Evolutionary conservation across 2,113 vertebrate genomes (phyloP).

Genomic region (Rissa tridactyla): DNA sequence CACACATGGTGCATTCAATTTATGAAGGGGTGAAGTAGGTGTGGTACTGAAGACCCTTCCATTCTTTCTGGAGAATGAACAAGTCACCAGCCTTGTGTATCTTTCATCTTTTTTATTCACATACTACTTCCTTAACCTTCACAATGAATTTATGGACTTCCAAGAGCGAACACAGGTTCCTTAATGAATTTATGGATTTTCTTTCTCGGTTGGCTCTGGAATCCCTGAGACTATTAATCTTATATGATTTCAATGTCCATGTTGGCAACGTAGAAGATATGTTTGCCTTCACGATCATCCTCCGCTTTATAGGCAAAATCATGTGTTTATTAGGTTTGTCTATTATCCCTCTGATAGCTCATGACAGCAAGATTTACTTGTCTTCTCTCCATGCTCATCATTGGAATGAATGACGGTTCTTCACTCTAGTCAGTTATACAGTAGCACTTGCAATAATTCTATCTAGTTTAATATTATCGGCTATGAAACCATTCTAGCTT

Average conservation of each 20-base stretch:
- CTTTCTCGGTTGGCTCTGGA: constrained; percentile 17
- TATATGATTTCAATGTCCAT: constrained; percentile 28
- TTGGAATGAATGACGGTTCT: not conserved
- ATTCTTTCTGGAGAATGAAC: not conserved
- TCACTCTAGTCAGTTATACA: not conserved
- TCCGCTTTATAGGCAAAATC: not conserved
- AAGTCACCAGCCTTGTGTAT: not conserved
- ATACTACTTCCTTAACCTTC: not conserved
- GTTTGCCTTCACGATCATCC: not conserved
- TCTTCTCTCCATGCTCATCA: not conserved
- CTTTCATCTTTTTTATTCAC: not conserved
- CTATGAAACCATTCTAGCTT: not conserved
- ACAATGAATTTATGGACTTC: constrained; percentile 36
- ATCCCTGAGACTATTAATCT: constrained; percentile 40
- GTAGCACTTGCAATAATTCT: not conserved
- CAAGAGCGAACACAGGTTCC: constrained; percentile 8
- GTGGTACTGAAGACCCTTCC: not conserved
- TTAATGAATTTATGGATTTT: constrained; percentile 71
- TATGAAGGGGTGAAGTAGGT: not conserved
- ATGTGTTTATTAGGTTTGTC: not conserved
- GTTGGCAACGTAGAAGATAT: not conserved
- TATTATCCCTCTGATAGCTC: not conserved
- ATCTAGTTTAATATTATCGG: not conserved
- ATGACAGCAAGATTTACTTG: not conserved
- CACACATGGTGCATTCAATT: not conserved